Percentiles rank a stretch among this genome's conserved stretches.
Conservation (phyloP, 2,797 vertebrate species). For the Spea hammondii region DNA sequence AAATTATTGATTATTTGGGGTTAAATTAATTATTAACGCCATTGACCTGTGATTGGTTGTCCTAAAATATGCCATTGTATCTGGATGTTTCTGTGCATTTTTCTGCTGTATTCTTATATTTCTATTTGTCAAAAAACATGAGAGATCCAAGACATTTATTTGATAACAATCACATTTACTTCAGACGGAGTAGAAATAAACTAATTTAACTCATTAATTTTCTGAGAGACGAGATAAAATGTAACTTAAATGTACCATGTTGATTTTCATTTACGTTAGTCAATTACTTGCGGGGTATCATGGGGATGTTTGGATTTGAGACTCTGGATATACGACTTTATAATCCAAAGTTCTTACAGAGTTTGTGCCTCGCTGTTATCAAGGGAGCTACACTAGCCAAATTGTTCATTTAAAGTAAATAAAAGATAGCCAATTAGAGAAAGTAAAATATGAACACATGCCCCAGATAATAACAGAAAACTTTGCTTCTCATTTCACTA, state of each 20-base stretch:
- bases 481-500: conserved; percentile 79
- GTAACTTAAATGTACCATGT: conserved; percentile 27
- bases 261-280: conserved; percentile 46
- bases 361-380: conserved; percentile 74
- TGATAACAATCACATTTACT: not conserved
- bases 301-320: conserved; percentile 49
- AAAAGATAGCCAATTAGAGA: conserved; percentile 80
- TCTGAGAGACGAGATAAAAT: conserved; percentile 25
- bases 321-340: conserved; percentile 72
- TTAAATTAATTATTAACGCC: no score
- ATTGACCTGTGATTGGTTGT: no score
- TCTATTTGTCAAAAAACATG: no score
- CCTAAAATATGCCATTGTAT: no score
- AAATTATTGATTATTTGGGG: no score
- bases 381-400: conserved; percentile 76
- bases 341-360: conserved; percentile 77
- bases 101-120: no score
- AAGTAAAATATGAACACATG: conserved; percentile 78
- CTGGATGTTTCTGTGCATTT: no score
- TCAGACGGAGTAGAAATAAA: not conserved
- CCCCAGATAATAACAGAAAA: conserved; percentile 73
- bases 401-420: conserved; percentile 80
- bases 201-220: conserved; percentile 40
- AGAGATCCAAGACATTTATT: not conserved
- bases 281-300: conserved; percentile 50